Percentiles rank a stretch among this genome's conserved stretches.
phyloP scores from a whole-genome alignment of 2,797 vertebrate genomes.

The Chromis chromis region DNA sequence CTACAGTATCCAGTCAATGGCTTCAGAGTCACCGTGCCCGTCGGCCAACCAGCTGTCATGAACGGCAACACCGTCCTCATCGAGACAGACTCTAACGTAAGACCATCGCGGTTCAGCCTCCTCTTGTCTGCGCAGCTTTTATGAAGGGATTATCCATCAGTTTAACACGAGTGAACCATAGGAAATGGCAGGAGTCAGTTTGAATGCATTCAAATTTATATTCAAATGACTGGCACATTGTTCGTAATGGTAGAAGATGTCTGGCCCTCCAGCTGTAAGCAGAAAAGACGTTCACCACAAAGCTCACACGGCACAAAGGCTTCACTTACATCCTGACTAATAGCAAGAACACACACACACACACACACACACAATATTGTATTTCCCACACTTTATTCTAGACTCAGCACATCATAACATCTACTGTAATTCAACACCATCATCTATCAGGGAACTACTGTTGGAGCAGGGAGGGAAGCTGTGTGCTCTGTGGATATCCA shows the following conservation, averaged over 20 bases:
- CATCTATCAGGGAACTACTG: conserved; percentile 22
- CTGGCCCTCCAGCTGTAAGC: conserved; percentile 23
- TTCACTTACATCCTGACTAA: conserved; percentile 23
- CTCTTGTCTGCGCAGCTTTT: conserved; percentile 14
- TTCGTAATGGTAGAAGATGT: conserved; percentile 18
- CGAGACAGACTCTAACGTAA: conserved; percentile 56
- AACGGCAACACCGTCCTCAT: conserved; percentile 52
- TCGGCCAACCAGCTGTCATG: conserved; percentile 51
- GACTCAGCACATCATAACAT: conserved; percentile 34
- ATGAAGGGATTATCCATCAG: conserved; percentile 19
- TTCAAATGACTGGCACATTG: conserved; percentile 30
- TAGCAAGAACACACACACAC: conserved; percentile 1
- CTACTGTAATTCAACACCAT: conserved; percentile 54
- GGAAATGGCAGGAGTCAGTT: conserved; percentile 3
- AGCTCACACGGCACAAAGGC: conserved; percentile 2
- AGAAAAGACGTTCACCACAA: conserved; percentile 28
- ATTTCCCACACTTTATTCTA: conserved; percentile 56
- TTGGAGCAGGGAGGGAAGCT: conserved; percentile 15
- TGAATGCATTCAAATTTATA: conserved; percentile 34
- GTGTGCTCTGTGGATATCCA: background rate
- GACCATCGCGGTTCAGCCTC: conserved; percentile 18
- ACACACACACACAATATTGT: conserved; percentile 36
- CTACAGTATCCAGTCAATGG: conserved; percentile 76
- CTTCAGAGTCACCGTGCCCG: conserved; percentile 59
- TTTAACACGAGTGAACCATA: conserved; percentile 19